Evolutionary conservation across 2,797 vertebrate genomes (phyloP).

Genomic region (Cynopterus sphinx): DNA sequence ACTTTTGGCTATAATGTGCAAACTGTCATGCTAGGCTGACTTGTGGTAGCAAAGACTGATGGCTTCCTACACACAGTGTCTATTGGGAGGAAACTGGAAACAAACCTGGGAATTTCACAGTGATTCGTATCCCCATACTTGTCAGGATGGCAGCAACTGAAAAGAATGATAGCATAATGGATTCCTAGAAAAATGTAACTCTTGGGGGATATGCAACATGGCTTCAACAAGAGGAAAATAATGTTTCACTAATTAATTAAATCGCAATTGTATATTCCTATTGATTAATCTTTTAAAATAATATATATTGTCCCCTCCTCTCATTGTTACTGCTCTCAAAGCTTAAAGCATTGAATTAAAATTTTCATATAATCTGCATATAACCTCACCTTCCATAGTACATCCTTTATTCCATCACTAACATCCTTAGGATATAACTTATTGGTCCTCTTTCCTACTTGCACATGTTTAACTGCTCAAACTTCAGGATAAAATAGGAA

Average conservation of each 20-base stretch:
- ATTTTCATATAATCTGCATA: background rate
- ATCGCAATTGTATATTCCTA: background rate
- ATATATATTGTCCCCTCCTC: background rate
- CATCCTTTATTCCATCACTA: background rate
- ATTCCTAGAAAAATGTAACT: slow-evolving; percentile 59
- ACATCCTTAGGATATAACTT: background rate
- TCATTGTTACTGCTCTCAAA: background rate
- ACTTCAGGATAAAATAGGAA: background rate
- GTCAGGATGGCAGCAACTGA: slow-evolving; percentile 62
- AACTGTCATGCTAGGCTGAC: slow-evolving; percentile 60
- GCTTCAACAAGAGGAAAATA: background rate
- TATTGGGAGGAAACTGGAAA: slow-evolving; percentile 65
- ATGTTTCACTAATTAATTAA: background rate
- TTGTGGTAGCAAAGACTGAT: slow-evolving; percentile 72
- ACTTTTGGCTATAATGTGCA: slow-evolving; percentile 55
- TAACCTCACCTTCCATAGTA: background rate
- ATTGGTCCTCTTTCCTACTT: background rate
- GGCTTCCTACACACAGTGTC: slow-evolving; percentile 51
- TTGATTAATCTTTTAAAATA: background rate
- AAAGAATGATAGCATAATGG: slow-evolving; percentile 35
- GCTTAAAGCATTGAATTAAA: background rate
- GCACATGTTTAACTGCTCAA: background rate
- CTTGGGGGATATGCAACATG: background rate
- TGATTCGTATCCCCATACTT: slow-evolving; percentile 18
- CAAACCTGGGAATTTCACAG: slow-evolving; percentile 47